phyloP scores from a whole-genome alignment of 1,140 invertebrate genomes.

The Drosophila azteca region DNA sequence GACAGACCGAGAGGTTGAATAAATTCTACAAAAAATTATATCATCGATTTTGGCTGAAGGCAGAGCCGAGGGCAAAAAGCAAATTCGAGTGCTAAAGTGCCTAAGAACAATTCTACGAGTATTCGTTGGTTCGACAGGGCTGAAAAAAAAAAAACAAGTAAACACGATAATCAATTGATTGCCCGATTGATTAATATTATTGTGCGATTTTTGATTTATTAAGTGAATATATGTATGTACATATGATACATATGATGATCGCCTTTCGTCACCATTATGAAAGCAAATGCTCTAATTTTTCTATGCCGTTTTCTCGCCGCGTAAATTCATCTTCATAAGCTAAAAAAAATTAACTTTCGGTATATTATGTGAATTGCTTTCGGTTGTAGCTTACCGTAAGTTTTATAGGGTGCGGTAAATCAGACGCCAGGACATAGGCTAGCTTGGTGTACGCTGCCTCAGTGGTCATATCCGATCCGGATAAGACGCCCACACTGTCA shows the following conservation, averaged over 20 bases:
- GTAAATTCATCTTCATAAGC: slow-evolving; percentile 92
- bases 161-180: slow-evolving; percentile 71
- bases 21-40: slow-evolving; percentile 42
- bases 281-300: neutral
- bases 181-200: no score
- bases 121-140: slow-evolving; percentile 52
- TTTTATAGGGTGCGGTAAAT: slow-evolving; percentile 90
- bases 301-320: slow-evolving; percentile 85
- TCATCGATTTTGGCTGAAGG: slow-evolving; percentile 22
- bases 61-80: slow-evolving; percentile 26
- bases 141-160: slow-evolving; percentile 32
- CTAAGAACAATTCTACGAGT: slow-evolving; percentile 41
- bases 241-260: no score
- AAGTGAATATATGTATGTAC: no score
- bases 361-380: no score
- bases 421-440: slow-evolving; percentile 92
- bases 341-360: slow-evolving; percentile 38
- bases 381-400: slow-evolving; percentile 79
- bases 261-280: no score
- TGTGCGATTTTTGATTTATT: no score
- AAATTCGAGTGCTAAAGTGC: slow-evolving; percentile 44
- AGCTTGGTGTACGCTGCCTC: slow-evolving; percentile 97
- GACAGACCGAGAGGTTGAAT: slow-evolving; percentile 57
- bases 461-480: slow-evolving; percentile 97
- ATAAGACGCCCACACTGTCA: slow-evolving; percentile 89